A percentile compares a stretch with the other conserved stretches of the same genome.
Evolutionary conservation across 1,140 invertebrate species (phyloP).

Genomic region (Leptinotarsa defecta): DNA sequence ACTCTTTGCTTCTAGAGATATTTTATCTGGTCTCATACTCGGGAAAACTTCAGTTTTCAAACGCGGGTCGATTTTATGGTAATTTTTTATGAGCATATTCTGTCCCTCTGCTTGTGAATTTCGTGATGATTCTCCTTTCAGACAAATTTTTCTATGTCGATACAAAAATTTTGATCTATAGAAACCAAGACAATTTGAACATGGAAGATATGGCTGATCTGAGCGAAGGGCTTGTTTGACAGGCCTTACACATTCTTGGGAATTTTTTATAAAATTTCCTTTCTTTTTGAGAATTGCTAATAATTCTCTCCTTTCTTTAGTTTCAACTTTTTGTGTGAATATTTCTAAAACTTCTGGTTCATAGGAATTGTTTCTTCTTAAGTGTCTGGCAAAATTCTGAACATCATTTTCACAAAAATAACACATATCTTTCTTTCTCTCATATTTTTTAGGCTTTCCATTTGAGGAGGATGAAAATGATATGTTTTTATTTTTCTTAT

Average conservation of each 20-base stretch:
- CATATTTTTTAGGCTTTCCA: slow-evolving; percentile 17
- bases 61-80: slow-evolving; percentile 22
- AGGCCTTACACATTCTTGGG: slow-evolving; percentile 4
- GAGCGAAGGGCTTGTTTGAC: neutral
- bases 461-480: no score
- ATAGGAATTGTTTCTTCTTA: slow-evolving; percentile 27
- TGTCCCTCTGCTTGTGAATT: slow-evolving; percentile 5
- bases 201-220: neutral
- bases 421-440: slow-evolving; percentile 23
- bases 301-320: slow-evolving; percentile 29
- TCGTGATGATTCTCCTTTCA: neutral
- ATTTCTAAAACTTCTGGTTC: slow-evolving; percentile 31
- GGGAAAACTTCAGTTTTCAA: slow-evolving; percentile 41
- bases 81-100: slow-evolving; percentile 18
- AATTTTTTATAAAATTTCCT: slow-evolving; percentile 30
- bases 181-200: slow-evolving; percentile 13
- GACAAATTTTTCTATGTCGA: slow-evolving; percentile 13
- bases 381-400: slow-evolving; percentile 32
- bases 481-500: no score
- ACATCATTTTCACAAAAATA: slow-evolving; percentile 34
- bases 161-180: slow-evolving; percentile 18
- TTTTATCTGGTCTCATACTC: slow-evolving; percentile 40
- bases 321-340: slow-evolving; percentile 14
- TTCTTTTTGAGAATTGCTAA: slow-evolving; percentile 27
- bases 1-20: slow-evolving; percentile 41